Conservation (phyloP, 64 coral and sea anemone genomes). For the Actinia tenebrosa region DNA sequence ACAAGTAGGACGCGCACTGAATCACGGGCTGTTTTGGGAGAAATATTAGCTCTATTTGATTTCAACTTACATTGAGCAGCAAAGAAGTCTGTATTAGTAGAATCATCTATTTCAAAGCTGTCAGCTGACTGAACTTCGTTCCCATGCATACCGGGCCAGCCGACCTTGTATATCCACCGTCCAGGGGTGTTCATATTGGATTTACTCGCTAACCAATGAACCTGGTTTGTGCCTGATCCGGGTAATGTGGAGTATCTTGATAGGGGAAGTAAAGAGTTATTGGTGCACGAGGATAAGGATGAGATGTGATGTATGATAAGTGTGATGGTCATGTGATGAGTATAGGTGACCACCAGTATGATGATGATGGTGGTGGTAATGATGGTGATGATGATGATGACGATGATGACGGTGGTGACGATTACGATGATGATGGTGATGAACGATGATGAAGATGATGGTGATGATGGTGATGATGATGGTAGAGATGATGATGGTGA, state of each 20-base stretch:
- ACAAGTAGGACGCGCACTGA: too few species aligned
- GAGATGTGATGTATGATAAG: too few species aligned
- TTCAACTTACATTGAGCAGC: conserved; percentile 53
- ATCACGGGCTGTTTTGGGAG: too few species aligned
- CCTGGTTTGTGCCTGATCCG: conserved; percentile 44
- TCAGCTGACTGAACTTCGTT: conserved; percentile 43
- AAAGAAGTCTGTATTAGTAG: not conserved
- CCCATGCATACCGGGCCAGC: conserved; percentile 54
- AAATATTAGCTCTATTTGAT: not conserved
- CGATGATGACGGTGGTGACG: too few species aligned
- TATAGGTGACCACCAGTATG: too few species aligned
- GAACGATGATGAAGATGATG: not conserved
- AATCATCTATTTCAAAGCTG: not conserved
- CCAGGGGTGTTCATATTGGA: conserved; percentile 62
- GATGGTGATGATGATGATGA: too few species aligned
- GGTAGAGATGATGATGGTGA: too few species aligned
- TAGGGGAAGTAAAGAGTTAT: not conserved
- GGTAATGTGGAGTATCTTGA: conserved; percentile 53
- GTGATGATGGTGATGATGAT: not conserved
- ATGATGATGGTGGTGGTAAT: too few species aligned
- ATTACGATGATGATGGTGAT: not conserved
- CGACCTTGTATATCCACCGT: conserved; percentile 78
- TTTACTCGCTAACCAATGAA: conserved; percentile 14
- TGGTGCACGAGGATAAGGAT: too few species aligned
- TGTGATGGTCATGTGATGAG: too few species aligned